These are phyloP conservation scores for Mizuhopecten yessoensis DNA, from an alignment of 1,140 invertebrate genomes.

Conservation along the genomic window DNA sequence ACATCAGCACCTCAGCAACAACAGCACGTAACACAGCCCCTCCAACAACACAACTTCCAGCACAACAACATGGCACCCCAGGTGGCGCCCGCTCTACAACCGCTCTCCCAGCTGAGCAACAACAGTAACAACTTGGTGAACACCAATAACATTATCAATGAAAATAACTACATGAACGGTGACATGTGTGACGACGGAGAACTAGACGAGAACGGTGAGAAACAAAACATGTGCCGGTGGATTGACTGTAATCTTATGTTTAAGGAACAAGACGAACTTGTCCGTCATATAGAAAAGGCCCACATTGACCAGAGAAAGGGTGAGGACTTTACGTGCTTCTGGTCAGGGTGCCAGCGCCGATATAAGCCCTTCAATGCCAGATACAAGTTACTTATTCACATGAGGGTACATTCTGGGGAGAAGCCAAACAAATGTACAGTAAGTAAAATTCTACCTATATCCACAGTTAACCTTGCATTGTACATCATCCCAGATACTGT, in stretches of 20 bases:
- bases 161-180: conserved; percentile 62
- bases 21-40: conserved; percentile 61
- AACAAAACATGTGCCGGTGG: conserved; percentile 89
- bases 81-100: conserved; percentile 53
- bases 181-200: conserved; percentile 69
- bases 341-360: conserved; percentile 93
- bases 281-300: conserved; percentile 94
- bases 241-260: conserved; percentile 92
- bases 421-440: conserved; percentile 98
- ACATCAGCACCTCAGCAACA: conserved; percentile 54
- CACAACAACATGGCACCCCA: conserved; percentile 48
- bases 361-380: conserved; percentile 96
- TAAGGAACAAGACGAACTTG: conserved; percentile 90
- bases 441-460: no score
- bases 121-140: conserved; percentile 67
- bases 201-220: conserved; percentile 75
- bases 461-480: background rate
- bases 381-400: conserved; percentile 98
- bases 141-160: conserved; percentile 68
- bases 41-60: conserved; percentile 65
- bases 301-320: conserved; percentile 95
- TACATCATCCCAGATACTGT: background rate
- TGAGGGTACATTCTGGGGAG: conserved; percentile 97
- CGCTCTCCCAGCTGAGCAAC: conserved; percentile 64
- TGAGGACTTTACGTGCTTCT: conserved; percentile 95